Base-by-base conservation (phyloP, 2,797 vertebrate species). In the Sciurus carolinensis region DNA sequence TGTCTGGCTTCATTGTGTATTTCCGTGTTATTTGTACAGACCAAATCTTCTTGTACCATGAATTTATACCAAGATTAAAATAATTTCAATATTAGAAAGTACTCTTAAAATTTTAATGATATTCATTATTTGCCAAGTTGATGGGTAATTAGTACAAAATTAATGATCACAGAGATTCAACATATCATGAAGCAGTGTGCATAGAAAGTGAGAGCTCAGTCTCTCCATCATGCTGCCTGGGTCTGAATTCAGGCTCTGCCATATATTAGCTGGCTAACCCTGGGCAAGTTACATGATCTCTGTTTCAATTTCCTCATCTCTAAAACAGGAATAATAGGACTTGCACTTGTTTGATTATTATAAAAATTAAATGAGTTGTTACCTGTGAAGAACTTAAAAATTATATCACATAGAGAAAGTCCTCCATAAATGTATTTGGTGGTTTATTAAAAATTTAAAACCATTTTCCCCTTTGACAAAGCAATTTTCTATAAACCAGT, bases 41-140 rank as follows among this genome's bases (percentile, higher is more conserved):
- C n/a, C 14, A 39, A 47, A 75, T 26, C 59, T 88, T 72, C 85
- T 54, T 57, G 50, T n/a, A 72, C 50, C 28, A 33, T 14, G 28
- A 89, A 72, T 5, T 94, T 77, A 72, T 1, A 76, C 44, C 20
- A 86, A 82, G 18, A 82, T 76, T 94, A 67, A 73, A 77, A 83
- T 12, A 72, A 66, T 24, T 85, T 69, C 44, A 47, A 8, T 91
- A 50, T 62, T 59, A 62, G 71, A 54, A n/a, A 12, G 30, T 39
- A 10, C 42, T 54, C n/a, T 72, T 62, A 26, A 50, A 64, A 24
- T 47, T 62, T 42, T 80, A 28, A 89, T 42, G 72, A 20, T 52
- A 28, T 44, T 6, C 24, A 73, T n/a, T 59, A 36, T 4, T 79
- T 33, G 18, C 30, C 81, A 92, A 92, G 18, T 13, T 82, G 44